These are phyloP conservation scores for Pammene fasciana DNA, from an alignment of 2,888 invertebrate genomes.

Conservation along the genomic window DNA sequence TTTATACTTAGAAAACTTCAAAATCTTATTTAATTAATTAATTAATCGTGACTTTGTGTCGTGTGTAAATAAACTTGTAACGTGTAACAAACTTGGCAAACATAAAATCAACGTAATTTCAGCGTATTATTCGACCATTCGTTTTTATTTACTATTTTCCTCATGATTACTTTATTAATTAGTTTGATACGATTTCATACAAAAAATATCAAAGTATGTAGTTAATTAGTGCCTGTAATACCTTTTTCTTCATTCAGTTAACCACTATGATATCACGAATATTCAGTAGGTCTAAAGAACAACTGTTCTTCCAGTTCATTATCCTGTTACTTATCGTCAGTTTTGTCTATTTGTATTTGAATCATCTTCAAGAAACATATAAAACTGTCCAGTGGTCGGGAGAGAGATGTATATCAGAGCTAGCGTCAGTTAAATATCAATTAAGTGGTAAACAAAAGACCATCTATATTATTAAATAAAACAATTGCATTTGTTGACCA, in stretches of 20 bases:
- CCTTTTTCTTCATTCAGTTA: slow-evolving; percentile 2
- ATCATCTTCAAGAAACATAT: slow-evolving; percentile 60
- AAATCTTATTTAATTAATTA: too few relatives aligned
- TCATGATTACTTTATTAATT: not conserved
- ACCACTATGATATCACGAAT: slow-evolving; percentile 50
- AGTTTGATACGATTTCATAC: not conserved
- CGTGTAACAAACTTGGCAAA: too few relatives aligned
- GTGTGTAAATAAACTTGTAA: too few relatives aligned
- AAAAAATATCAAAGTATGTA: not conserved
- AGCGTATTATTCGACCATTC: too few relatives aligned
- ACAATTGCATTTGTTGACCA: not conserved
- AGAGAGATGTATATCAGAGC: slow-evolving; percentile 66
- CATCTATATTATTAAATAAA: not conserved
- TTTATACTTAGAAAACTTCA: too few relatives aligned
- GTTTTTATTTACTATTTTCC: too few relatives aligned
- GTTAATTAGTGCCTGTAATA: not conserved
- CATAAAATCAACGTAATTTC: too few relatives aligned
- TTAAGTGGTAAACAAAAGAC: slow-evolving; percentile 57
- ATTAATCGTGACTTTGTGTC: too few relatives aligned
- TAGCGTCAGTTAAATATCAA: slow-evolving; percentile 70
- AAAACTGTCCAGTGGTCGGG: slow-evolving; percentile 57
- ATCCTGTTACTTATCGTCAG: slow-evolving; percentile 50
- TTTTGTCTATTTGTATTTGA: slow-evolving; percentile 61
- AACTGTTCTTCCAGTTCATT: slow-evolving; percentile 52
- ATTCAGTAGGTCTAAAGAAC: slow-evolving; percentile 53